Base-by-base conservation (phyloP, 2,113 vertebrate genomes). In the Gila orcuttii region DNA sequence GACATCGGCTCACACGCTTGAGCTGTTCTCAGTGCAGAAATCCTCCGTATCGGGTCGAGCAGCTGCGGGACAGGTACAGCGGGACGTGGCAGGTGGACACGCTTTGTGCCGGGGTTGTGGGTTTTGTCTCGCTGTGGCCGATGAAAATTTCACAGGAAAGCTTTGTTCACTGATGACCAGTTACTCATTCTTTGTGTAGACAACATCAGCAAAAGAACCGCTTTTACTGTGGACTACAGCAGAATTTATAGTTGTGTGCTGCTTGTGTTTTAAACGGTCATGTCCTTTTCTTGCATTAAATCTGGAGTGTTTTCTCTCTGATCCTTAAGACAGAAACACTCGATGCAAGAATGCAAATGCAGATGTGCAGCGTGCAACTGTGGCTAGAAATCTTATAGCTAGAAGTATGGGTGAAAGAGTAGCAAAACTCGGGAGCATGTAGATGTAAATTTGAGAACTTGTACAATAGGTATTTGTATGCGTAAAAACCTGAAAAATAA, bases 1-100 rank as follows among this genome's bases (percentile, higher is more conserved):
- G 91, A 89, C 90, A 86, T 60, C 80, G 91, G 74, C 81, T 79
- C 79, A 62, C 25, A 31, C 45, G 19, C 85, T 68, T 71, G 50
- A 59, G 36, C 45, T 64, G 71, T 66, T 84, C 59, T 76, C 76
- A 50, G 31, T 50, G 17, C 82, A 19, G 45, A 36, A 81, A 50
- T 36, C n/a, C 83, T 57, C 64, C 80, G 79, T 82, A 45, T 31
- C n/a, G 28, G 77, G 23, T 57, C 62, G 31, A 42, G 64, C 78
- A 66, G 88, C 31, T 73, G 78, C 25, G 82, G 47, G 78, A 71
- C 55, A 25, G 45, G 64, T 62, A 69, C 39, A 60, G 62, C 4
- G 13, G 21, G 25, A 17, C 39, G 62, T 39, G 59, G 83, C 78
- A 87, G 87, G 71, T 82, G 83, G 73, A 79, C 79, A 33, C 21